A percentile compares a stretch with the other conserved stretches of the same genome.
phyloP scores from a whole-genome alignment of 2,113 vertebrate species.

The Eublepharis macularius region DNA sequence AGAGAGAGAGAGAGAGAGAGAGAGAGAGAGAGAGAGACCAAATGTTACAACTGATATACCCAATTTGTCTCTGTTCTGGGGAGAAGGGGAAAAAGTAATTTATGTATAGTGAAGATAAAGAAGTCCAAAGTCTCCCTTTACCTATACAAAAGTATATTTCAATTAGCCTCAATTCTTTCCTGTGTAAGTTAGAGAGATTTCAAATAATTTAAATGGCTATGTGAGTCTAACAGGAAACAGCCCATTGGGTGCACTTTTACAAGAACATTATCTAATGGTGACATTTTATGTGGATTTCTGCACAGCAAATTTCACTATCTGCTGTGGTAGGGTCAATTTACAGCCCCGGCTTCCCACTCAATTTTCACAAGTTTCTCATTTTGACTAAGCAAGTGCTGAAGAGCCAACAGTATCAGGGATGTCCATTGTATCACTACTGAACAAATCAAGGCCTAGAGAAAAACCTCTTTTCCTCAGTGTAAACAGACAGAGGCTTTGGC shows the following conservation, averaged over 20 bases:
- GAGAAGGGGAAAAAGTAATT: neutral
- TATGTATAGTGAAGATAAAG: neutral
- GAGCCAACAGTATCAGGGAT: too few species aligned
- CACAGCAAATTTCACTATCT: neutral
- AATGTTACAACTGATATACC: constrained; percentile 17
- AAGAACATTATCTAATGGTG: neutral
- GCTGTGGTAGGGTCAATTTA: neutral
- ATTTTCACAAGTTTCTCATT: too few species aligned
- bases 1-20: constrained; percentile 26
- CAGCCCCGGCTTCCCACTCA: neutral
- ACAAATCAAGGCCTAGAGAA: too few species aligned
- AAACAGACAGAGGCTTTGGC: neutral
- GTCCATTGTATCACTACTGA: too few species aligned
- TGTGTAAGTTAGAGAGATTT: neutral
- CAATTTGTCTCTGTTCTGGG: neutral
- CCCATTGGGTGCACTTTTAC: neutral
- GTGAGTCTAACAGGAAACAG: neutral
- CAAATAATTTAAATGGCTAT: neutral
- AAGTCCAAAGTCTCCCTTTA: neutral
- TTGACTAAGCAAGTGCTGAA: too few species aligned
- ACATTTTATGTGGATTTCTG: neutral
- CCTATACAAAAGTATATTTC: neutral
- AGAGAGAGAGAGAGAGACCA: constrained; percentile 24
- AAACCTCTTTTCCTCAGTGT: too few species aligned
- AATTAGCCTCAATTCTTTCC: neutral